Evolutionary conservation across 2,797 vertebrate genomes (phyloP), one percentile per base, ranked within the genome.

Genomic region (Cheirogaleus major): DNA sequence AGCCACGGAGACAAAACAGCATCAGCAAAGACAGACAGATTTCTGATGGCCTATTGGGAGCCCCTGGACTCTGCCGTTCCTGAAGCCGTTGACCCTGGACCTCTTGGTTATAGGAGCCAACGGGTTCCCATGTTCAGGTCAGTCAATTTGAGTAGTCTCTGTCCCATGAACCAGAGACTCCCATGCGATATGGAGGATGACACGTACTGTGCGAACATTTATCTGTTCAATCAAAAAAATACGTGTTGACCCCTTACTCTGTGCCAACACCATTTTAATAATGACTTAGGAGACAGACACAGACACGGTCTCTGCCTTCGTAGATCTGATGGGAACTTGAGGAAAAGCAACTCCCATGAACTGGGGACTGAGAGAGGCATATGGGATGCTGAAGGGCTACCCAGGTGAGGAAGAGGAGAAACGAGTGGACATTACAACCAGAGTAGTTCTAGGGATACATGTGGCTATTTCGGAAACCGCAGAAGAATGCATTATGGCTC

Each of bases 401-500:
- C 25, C n/a, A 65, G 25, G 55, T 6, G n/a, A 67, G 32, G 27
- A 55, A n/a, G 59, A 67, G 7, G 8, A 23, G 7, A 35, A 87
- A 1, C 0, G 5, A 11, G 10, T 22, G 43, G 65, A 4, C 35
- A 15, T 4, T 27, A 30, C 2, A 61, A 43, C 23, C 43, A 61
- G 35, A 90, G 50, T 41, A 43, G 20, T 55, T n/a, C 63, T 38
- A 27, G 38, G 50, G 38, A 69, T 59, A 14, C 2, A 43, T 5
- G 23, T 22, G 41, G 91, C 30, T 50, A 7, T 15, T 48, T 8
- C 9, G 27, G 38, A 43, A 81, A 43, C 48, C 18, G 14, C 1
- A 79, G 69, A 67, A 59, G 69, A 87, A 88, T 1, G 5, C 12
- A 25, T 79, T 81, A n/a, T 25, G 25, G 32, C 9, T 11, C 23